These are phyloP conservation scores for Drosophila sordidapex DNA, from an alignment of 2,888 invertebrate species.

Conservation along the genomic window DNA sequence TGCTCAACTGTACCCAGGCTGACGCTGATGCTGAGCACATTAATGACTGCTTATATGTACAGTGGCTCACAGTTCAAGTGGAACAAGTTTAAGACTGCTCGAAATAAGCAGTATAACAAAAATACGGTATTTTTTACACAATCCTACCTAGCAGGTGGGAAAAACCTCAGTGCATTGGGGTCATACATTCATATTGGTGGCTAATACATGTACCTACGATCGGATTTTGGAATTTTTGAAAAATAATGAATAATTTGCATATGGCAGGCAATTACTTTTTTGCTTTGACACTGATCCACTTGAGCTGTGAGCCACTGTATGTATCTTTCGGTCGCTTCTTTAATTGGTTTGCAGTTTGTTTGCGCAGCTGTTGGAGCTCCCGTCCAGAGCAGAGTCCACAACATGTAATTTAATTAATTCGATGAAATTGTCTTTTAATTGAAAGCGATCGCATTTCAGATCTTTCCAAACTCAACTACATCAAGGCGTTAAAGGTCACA, in stretches of 20 bases:
- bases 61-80: too few species aligned
- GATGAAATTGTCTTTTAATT: slow-evolving; percentile 79
- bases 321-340: slow-evolving; percentile 29
- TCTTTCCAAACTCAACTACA: slow-evolving; percentile 20
- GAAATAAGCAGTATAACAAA: too few species aligned
- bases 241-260: too few species aligned
- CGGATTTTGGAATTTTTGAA: too few species aligned
- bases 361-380: slow-evolving; percentile 71
- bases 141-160: too few species aligned
- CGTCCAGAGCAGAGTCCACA: slow-evolving; percentile 14
- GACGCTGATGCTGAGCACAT: slow-evolving; percentile 2
- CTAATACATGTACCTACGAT: too few species aligned
- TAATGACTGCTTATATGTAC: slow-evolving; percentile 6
- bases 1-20: slow-evolving; percentile 40
- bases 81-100: too few species aligned
- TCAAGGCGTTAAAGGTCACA: slow-evolving; percentile 36
- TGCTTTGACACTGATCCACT: too few species aligned
- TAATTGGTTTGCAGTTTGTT: slow-evolving; percentile 76
- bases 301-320: neutral
- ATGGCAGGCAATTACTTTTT: too few species aligned
- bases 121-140: too few species aligned
- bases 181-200: too few species aligned
- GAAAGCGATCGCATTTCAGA: slow-evolving; percentile 66
- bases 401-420: slow-evolving; percentile 76
- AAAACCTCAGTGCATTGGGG: too few species aligned